Conservation (phyloP, 2,797 vertebrate species). For the Chiloscyllium punctatum region DNA sequence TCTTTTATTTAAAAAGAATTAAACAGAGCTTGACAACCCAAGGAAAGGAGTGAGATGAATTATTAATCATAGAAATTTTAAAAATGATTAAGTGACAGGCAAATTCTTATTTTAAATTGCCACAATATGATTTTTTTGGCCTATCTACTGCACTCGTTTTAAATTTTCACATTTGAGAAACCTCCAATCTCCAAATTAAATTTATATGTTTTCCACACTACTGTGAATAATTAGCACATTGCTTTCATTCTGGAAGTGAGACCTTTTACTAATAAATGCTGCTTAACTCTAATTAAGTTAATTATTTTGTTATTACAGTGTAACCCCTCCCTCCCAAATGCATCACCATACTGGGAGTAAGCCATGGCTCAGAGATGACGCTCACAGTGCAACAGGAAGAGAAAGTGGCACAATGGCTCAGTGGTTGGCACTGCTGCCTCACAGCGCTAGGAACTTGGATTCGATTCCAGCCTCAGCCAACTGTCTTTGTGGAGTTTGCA, state of each 20-base stretch:
- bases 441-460: too few species aligned
- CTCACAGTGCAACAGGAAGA: background rate
- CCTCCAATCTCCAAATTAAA: background rate
- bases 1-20: constrained; percentile 30
- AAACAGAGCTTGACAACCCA: background rate
- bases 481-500: too few species aligned
- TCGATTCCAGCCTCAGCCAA: too few species aligned
- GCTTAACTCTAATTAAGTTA: background rate
- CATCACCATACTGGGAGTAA: background rate
- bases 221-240: background rate
- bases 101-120: constrained; percentile 9
- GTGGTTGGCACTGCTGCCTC: too few species aligned
- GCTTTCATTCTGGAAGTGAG: background rate
- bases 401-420: too few species aligned
- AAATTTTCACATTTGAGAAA: background rate
- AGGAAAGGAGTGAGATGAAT: constrained; percentile 15
- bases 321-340: background rate
- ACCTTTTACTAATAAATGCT: background rate
- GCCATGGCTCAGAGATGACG: background rate
- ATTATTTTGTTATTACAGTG: background rate
- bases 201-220: background rate
- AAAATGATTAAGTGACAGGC: background rate
- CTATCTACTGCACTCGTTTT: background rate
- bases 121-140: background rate
- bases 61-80: background rate